Evolutionary conservation across 2,113 vertebrate genomes (phyloP).

Genomic region (Tamias sibiricus): DNA sequence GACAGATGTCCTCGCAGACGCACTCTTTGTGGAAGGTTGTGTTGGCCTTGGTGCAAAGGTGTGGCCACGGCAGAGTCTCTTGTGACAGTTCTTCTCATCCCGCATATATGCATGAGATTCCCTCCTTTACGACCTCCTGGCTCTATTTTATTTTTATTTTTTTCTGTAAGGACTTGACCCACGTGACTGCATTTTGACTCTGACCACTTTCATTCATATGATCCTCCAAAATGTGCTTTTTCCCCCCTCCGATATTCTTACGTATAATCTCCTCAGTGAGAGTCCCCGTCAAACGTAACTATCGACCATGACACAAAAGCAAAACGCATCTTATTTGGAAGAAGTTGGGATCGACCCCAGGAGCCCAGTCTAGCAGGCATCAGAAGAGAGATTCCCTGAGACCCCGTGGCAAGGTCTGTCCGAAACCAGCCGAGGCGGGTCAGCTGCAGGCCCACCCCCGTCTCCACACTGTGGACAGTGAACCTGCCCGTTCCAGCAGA

Average conservation of each 20-base stretch:
- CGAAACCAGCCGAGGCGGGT: background rate
- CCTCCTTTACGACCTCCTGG: background rate
- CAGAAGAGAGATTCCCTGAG: background rate
- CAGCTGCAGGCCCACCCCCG: background rate
- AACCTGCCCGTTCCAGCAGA: background rate
- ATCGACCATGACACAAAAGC: background rate
- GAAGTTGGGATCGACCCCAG: too few relatives aligned
- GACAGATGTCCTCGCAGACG: background rate
- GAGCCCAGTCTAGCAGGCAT: background rate
- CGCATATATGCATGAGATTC: background rate
- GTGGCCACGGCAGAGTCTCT: background rate
- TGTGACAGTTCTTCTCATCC: background rate
- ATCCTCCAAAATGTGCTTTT: background rate
- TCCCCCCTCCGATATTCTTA: background rate
- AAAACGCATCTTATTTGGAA: background rate
- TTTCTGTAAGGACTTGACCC: background rate
- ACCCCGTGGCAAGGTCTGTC: background rate
- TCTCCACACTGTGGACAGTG: background rate
- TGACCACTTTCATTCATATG: background rate
- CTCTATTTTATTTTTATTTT: background rate
- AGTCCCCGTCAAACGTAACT: background rate
- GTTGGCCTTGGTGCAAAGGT: background rate
- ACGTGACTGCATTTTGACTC: background rate
- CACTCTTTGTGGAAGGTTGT: background rate
- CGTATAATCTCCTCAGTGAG: background rate